Base-by-base conservation (phyloP, 1,140 invertebrate genomes). In the Uloborus diversus region DNA sequence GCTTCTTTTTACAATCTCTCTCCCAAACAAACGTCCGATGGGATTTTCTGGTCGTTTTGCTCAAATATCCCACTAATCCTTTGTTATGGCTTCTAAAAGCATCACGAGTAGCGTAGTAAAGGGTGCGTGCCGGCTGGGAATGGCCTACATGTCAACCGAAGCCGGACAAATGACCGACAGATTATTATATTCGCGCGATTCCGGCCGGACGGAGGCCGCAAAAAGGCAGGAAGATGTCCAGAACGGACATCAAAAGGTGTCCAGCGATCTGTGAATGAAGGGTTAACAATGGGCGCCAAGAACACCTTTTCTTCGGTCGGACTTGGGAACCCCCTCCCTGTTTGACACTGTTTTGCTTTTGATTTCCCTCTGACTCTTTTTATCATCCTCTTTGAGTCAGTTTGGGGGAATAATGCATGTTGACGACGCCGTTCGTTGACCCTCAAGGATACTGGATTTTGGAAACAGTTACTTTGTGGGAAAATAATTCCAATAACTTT, bases 91-190 rank as follows among this genome's bases (percentile, higher is more conserved):
- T 53, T 20, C 49, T 20, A 0, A 17, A 14, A 17, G 30, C 0
- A 37, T 5, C 13, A 13, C 4, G 61, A 20, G 32, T 7, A 3
- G 5, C 17, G 30, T 2, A n/a, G 17, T 35, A 20, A 17, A 20
- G 27, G 23, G 28, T 37, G 37, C 71, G 32, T 64, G 59, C 28
- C 32, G n/a, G 4, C 20, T 1, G 3, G 66, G 42, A 65, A 32
- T 69, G 65, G 28, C 65, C 76, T 69, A 68, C 53, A 79, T 79
- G 65, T 47, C 76, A 59, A 79, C 76, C 37, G 64, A 33, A 59
- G 76, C 76, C 76, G 76, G 76, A 79, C 76, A 79, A 78, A 79
- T 79, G 76, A 79, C 76, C 76, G 64, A 79, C 76, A 69, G 76
- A 79, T 79, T 79, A 47, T 75, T 75, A 75, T 75, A 75, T 64